A percentile compares a stretch with the other conserved stretches of the same genome.
These are phyloP conservation scores for Zaprionus lachaisei DNA, from an alignment of 1,140 invertebrate genomes.

Conservation along the genomic window DNA sequence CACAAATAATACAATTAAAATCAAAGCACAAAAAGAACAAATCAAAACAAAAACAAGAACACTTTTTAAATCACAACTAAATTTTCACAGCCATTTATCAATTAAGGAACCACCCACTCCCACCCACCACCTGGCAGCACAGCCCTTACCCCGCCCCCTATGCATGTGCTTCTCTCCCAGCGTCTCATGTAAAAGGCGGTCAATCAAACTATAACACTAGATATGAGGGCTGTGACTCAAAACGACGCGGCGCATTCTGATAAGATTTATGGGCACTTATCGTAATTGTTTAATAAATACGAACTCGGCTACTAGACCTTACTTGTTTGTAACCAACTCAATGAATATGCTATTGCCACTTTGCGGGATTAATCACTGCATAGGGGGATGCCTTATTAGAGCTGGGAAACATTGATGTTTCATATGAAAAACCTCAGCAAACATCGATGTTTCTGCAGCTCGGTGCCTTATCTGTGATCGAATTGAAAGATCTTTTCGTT, in stretches of 20 bases:
- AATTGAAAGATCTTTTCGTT: too few relatives aligned
- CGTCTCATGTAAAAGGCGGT: not conserved
- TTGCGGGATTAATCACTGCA: too few relatives aligned
- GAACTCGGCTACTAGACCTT: conserved; percentile 3
- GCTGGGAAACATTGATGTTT: too few relatives aligned
- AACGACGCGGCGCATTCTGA: conserved; percentile 3
- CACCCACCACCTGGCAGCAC: not conserved
- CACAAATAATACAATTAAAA: not conserved
- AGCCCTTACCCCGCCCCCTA: not conserved
- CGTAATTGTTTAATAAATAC: conserved; percentile 17
- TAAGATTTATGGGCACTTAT: conserved; percentile 26
- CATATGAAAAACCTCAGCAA: too few relatives aligned
- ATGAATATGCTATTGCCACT: too few relatives aligned
- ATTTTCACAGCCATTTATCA: not conserved
- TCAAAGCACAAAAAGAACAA: not conserved
- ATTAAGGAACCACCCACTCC: too few relatives aligned
- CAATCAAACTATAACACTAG: conserved; percentile 2
- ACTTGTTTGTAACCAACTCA: too few relatives aligned
- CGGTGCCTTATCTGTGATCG: too few relatives aligned
- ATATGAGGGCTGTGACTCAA: conserved; percentile 25
- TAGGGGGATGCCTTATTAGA: too few relatives aligned
- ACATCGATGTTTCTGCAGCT: too few relatives aligned
- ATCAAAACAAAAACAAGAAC: not conserved
- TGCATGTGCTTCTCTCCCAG: not conserved
- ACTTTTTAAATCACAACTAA: not conserved